These are phyloP conservation scores for Bombycilla garrulus DNA, from an alignment of 2,113 vertebrate genomes.

Conservation along the genomic window DNA sequence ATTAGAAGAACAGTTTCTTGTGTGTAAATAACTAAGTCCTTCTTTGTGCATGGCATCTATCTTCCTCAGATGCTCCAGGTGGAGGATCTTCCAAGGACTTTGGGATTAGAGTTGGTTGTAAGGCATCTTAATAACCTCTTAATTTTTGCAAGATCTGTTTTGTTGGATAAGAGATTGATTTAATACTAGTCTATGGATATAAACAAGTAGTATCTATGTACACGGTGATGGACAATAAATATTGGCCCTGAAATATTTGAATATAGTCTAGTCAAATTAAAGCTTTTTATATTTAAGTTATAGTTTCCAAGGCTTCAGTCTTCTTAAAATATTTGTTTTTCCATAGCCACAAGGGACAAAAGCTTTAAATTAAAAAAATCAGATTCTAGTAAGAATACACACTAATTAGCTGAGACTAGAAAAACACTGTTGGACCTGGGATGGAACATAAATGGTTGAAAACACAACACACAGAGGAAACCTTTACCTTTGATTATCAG, in stretches of 20 bases:
- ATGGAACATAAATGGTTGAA: neutral
- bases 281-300: neutral
- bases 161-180: neutral
- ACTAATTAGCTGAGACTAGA: neutral
- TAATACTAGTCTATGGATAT: neutral
- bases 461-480: neutral
- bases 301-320: neutral
- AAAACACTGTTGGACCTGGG: neutral
- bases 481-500: neutral
- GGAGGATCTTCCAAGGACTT: neutral
- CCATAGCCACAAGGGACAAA: neutral
- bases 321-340: neutral
- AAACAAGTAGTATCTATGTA: neutral
- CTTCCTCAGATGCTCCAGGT: neutral
- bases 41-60: neutral
- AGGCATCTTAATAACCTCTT: neutral
- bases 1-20: neutral
- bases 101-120: neutral
- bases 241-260: neutral
- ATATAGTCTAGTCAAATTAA: neutral
- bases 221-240: neutral
- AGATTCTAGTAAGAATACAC: neutral
- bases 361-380: neutral
- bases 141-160: neutral
- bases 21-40: neutral